Conservation (phyloP, 2,113 vertebrate species). For the Pachyramphus minor region DNA sequence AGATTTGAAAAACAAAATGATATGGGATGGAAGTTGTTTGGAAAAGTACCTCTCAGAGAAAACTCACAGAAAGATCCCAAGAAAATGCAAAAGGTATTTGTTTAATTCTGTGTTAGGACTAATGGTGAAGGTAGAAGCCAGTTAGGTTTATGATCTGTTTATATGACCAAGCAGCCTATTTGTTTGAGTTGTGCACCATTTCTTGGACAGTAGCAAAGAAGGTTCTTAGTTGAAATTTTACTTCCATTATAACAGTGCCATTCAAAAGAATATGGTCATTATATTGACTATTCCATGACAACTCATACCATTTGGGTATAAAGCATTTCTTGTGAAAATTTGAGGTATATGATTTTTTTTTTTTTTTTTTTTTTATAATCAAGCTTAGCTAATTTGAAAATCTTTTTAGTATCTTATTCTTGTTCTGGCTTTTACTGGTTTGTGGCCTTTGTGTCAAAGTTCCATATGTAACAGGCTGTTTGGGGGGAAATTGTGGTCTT, state of each 20-base stretch:
- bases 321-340: not conserved
- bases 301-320: not conserved
- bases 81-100: slow-evolving; percentile 83
- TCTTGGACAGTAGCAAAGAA: not conserved
- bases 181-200: not conserved
- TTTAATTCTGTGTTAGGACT: not conserved
- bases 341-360: not conserved
- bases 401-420: not conserved
- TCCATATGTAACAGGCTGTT: not conserved
- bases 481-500: not conserved
- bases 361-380: not conserved
- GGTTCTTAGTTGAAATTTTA: not conserved
- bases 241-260: not conserved
- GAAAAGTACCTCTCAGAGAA: slow-evolving; percentile 81
- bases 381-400: not conserved
- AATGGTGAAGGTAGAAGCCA: not conserved
- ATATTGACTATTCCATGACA: not conserved
- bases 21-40: slow-evolving; percentile 90
- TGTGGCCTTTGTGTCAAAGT: not conserved
- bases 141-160: not conserved
- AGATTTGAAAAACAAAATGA: slow-evolving; percentile 77
- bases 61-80: slow-evolving; percentile 76
- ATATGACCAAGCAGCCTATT: not conserved
- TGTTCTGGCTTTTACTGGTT: not conserved
- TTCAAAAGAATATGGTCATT: not conserved